phyloP scores from a whole-genome alignment of 2,888 invertebrate species.

The Galerucella calmariensis region DNA sequence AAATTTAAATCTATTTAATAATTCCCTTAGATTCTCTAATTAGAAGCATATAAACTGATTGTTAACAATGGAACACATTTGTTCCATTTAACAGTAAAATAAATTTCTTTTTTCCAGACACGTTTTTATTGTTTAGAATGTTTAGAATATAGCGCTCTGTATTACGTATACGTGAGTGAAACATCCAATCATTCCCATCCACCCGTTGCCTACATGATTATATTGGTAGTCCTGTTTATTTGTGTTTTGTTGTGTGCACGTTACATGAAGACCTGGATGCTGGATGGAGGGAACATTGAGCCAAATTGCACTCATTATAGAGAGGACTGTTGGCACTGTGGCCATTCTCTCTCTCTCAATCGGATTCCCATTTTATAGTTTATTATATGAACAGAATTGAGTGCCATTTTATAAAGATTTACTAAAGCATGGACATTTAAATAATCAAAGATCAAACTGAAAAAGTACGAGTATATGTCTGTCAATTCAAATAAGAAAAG shows the following conservation, averaged over 20 bases:
- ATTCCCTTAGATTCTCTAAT: neutral
- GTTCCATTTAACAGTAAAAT: neutral
- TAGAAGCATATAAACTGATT: neutral
- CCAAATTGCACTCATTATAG: slow-evolving; percentile 2
- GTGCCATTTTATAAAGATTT: neutral
- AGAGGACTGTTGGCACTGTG: neutral
- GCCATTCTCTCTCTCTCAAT: neutral
- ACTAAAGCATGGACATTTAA: too few species aligned
- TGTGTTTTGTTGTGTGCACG: slow-evolving; percentile 4
- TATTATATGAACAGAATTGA: neutral
- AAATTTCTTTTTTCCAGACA: neutral
- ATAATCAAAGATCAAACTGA: too few species aligned
- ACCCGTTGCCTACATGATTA: slow-evolving; percentile 4
- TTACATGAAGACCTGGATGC: neutral
- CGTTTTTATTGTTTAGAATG: neutral
- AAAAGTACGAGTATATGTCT: too few species aligned
- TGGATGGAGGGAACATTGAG: neutral
- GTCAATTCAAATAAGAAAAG: too few species aligned
- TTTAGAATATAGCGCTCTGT: neutral
- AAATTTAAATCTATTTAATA: too few species aligned
- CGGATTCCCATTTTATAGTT: neutral
- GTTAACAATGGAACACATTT: neutral
- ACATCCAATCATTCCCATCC: slow-evolving; percentile 4
- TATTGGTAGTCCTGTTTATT: slow-evolving; percentile 1
- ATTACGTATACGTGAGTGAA: neutral